Conservation (phyloP, 2,797 vertebrate species). For the Valencia hispanica region DNA sequence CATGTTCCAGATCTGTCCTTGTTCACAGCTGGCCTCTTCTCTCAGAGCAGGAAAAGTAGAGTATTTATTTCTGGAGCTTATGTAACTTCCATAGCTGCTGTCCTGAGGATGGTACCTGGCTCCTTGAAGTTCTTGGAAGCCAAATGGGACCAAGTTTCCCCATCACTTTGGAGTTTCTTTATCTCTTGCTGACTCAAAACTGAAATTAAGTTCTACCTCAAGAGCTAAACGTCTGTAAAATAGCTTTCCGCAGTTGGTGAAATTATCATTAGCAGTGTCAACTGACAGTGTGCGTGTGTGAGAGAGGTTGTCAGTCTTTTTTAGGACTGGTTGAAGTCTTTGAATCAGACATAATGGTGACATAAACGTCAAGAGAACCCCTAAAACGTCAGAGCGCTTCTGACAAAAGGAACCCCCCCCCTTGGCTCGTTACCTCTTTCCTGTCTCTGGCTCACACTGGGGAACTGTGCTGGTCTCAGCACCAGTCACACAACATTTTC, state of each 20-base stretch:
- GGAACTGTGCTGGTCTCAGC: conserved; percentile 69
- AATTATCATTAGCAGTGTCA: conserved; percentile 26
- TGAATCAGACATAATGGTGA: conserved; percentile 20
- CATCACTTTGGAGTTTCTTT: conserved; percentile 34
- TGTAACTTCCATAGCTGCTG: conserved; percentile 59
- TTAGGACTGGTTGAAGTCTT: background rate
- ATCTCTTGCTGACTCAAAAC: conserved; percentile 31
- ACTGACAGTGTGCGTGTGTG: conserved; percentile 3
- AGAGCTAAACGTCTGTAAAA: conserved; percentile 28
- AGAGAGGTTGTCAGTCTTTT: background rate
- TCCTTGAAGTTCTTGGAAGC: conserved; percentile 40
- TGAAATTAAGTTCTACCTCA: conserved; percentile 37
- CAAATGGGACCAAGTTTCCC: conserved; percentile 36
- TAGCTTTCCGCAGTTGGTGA: conserved; percentile 17
- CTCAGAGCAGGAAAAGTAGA: conserved; percentile 42
- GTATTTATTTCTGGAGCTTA: conserved; percentile 72
- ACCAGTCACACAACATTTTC: conserved; percentile 79
- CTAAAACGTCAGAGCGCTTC: conserved; percentile 57
- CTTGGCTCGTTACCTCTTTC: conserved; percentile 32
- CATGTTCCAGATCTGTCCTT: conserved; percentile 81
- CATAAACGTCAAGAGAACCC: conserved; percentile 55
- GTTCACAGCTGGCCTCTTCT: conserved; percentile 73
- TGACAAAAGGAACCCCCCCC: conserved; percentile 62
- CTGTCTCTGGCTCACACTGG: conserved; percentile 67
- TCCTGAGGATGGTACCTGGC: conserved; percentile 52